A percentile compares a stretch with the other conserved stretches of the same genome.
phyloP scores from a whole-genome alignment of 2,113 vertebrate species.

The Eublepharis macularius region DNA sequence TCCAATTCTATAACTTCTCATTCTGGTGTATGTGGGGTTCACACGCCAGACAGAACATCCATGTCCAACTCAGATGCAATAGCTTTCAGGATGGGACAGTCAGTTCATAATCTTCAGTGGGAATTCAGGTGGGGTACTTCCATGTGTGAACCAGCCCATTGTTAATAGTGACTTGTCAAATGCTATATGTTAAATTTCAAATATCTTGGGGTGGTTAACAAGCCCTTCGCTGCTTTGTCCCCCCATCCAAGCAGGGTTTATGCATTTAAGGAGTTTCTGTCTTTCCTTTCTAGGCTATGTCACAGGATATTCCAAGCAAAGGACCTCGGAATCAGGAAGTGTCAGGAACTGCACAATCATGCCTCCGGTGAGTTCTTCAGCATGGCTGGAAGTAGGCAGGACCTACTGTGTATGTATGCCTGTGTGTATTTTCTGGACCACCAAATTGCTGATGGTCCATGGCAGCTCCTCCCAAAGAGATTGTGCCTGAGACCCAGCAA shows the following conservation, averaged over 20 bases:
- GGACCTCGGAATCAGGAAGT: constrained; percentile 21
- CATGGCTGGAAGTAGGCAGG: neutral
- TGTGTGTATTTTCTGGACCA: neutral
- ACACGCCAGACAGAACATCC: no score
- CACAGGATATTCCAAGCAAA: constrained; percentile 27
- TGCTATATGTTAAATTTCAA: no score
- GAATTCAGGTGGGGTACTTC: no score
- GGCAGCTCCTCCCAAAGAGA: neutral
- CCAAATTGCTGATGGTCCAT: neutral
- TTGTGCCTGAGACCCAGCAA: neutral
- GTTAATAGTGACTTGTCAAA: no score
- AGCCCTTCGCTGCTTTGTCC: neutral
- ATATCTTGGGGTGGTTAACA: no score
- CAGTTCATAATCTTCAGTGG: no score
- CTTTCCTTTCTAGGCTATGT: constrained; percentile 47
- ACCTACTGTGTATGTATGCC: neutral
- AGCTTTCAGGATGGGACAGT: no score
- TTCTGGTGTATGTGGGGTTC: no score
- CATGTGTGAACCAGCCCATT: no score
- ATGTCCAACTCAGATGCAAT: no score
- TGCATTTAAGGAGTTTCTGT: neutral
- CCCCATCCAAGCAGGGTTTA: neutral
- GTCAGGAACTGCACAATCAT: constrained; percentile 59
- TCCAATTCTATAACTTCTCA: no score
- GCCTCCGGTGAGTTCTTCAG: constrained; percentile 71